Conservation (phyloP, 2,888 invertebrate species). For the Chloromyia formosa region DNA sequence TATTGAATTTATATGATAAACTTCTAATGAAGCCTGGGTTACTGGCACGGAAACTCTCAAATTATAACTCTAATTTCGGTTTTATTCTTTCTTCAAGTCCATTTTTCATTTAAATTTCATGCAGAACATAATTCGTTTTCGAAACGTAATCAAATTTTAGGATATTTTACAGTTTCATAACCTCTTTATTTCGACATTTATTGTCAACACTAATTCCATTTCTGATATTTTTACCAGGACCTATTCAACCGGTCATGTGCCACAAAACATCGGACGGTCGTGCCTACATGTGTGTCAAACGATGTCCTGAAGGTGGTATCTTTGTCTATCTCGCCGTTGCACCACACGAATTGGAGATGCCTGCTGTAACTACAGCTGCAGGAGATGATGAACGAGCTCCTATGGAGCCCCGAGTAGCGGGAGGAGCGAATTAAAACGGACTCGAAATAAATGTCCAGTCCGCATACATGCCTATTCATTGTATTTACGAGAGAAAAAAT, state of each 20-base stretch:
- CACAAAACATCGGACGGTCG: slow-evolving; percentile 67
- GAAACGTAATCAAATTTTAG: too few relatives aligned
- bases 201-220: too few relatives aligned
- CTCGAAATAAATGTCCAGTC: background rate
- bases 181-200: too few relatives aligned
- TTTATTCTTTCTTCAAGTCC: too few relatives aligned
- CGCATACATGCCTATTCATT: background rate
- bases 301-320: slow-evolving; percentile 67
- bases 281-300: slow-evolving; percentile 66
- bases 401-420: background rate
- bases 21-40: too few relatives aligned
- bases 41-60: too few relatives aligned
- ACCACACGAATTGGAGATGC: slow-evolving; percentile 53
- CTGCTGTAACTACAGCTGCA: background rate
- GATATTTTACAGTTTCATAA: too few relatives aligned
- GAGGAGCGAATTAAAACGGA: background rate
- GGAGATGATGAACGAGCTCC: background rate
- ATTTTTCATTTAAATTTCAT: too few relatives aligned
- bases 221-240: slow-evolving; percentile 55
- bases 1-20: too few relatives aligned
- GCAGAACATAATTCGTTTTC: too few relatives aligned
- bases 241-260: slow-evolving; percentile 65
- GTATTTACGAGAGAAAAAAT: background rate
- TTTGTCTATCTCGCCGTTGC: slow-evolving; percentile 69
- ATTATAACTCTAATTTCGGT: too few relatives aligned